Evolutionary conservation across 53 echinoderm and acorn worm genomes (phyloP).

Genomic region (Pentamera pediparva): DNA sequence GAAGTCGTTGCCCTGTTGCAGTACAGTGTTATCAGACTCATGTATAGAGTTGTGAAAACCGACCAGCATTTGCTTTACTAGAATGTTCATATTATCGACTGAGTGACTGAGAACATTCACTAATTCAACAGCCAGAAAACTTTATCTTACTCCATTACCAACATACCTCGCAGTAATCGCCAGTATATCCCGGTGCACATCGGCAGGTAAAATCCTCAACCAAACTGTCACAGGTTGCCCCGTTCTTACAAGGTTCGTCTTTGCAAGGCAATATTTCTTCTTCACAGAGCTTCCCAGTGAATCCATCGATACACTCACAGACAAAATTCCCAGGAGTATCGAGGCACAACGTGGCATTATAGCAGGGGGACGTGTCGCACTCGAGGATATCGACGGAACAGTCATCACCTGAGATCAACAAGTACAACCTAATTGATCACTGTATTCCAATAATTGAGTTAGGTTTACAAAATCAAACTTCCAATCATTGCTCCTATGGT

Average conservation of each 20-base stretch:
- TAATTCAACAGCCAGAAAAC: no score
- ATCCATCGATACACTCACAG: conserved; percentile 47
- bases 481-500: no score
- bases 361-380: conserved; percentile 31
- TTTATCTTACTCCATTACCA: no score
- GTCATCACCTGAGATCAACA: conserved; percentile 10
- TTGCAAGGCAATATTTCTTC: conserved; percentile 43
- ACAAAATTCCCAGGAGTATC: conserved; percentile 16
- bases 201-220: conserved; percentile 8
- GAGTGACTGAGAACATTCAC: no score
- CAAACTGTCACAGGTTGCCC: conserved; percentile 39
- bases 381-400: conserved; percentile 20
- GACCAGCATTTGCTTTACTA: no score
- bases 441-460: no score
- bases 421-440: no score
- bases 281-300: conserved; percentile 42
- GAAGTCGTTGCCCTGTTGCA: no score
- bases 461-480: no score
- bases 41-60: no score
- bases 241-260: conserved; percentile 57
- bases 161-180: conserved; percentile 23
- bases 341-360: conserved; percentile 33
- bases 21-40: no score
- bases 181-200: conserved; percentile 12
- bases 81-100: no score